These are phyloP conservation scores for Scaptomyza tumidula DNA, from an alignment of 2,888 invertebrate species.

Conservation along the genomic window DNA sequence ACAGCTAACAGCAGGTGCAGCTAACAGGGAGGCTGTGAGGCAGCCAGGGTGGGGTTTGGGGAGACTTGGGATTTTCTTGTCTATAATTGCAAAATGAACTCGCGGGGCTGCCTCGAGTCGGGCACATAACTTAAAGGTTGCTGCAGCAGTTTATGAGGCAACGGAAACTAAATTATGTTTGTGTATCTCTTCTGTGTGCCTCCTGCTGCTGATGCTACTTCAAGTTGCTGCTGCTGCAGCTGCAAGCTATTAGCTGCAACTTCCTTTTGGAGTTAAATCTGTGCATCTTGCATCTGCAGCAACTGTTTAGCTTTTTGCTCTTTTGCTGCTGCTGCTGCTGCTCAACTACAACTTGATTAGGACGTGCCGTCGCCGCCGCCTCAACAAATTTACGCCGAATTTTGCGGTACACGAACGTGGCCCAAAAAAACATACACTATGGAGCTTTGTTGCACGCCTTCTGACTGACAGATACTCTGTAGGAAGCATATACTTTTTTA, in stretches of 20 bases:
- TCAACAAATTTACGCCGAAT: conserved; percentile 65
- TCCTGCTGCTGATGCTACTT: conserved; percentile 31
- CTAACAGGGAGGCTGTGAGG: conserved; percentile 22
- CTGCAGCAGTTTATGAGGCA: conserved; percentile 72
- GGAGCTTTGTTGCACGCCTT: not conserved
- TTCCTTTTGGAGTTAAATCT: conserved; percentile 31
- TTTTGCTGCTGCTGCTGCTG: conserved; percentile 3
- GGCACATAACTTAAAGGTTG: conserved; percentile 72
- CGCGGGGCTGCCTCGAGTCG: conserved; percentile 43
- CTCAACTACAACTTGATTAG: conserved; percentile 57
- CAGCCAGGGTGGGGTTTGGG: not conserved
- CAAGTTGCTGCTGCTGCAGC: conserved; percentile 47
- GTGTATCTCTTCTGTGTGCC: conserved; percentile 10
- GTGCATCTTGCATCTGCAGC: conserved; percentile 12
- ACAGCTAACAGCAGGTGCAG: conserved; percentile 59
- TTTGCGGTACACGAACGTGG: conserved; percentile 41
- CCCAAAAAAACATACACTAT: conserved; percentile 14
- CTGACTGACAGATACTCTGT: not conserved
- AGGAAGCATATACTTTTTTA: not conserved
- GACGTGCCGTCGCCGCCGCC: conserved; percentile 30
- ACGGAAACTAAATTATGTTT: conserved; percentile 68
- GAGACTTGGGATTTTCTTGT: conserved; percentile 37
- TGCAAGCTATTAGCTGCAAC: conserved; percentile 68
- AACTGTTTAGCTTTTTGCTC: conserved; percentile 10
- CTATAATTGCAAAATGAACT: conserved; percentile 80